Evolutionary conservation across 2,888 invertebrate species (phyloP).

Genomic region (Caenorhabditis japonica): DNA sequence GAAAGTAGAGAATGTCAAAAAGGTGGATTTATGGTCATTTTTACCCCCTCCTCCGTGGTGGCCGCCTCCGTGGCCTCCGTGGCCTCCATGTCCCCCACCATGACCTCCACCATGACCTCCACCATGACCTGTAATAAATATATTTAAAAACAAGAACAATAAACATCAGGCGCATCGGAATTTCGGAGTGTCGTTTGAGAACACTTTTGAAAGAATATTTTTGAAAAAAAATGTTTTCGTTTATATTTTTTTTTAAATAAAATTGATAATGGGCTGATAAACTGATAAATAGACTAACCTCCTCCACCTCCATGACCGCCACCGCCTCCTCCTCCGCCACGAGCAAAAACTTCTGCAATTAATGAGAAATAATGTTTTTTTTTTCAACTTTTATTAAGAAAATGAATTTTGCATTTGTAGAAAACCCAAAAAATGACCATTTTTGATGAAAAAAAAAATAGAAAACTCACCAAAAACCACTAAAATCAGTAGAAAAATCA

Average conservation of each 20-base stretch:
- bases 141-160: no score
- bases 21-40: no score
- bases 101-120: conserved; percentile 9
- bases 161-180: no score
- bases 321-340: conserved; percentile 5
- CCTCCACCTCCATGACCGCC: conserved; percentile 19
- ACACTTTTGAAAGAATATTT: no score
- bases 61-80: conserved; percentile 19
- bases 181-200: no score
- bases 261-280: no score
- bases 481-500: neutral
- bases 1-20: no score
- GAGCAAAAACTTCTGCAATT: neutral
- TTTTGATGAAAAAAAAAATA: conserved; percentile 5
- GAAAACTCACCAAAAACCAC: conserved; percentile 16
- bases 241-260: no score
- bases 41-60: no score
- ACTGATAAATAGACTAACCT: no score
- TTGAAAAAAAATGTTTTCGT: no score
- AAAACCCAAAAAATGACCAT: neutral
- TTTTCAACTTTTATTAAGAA: neutral
- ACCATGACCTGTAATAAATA: conserved; percentile 1
- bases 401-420: neutral
- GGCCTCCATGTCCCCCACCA: conserved; percentile 14
- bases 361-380: conserved; percentile 5